phyloP scores from a whole-genome alignment of 2,888 invertebrate genomes.

The Caenorhabditis sulstoni region DNA sequence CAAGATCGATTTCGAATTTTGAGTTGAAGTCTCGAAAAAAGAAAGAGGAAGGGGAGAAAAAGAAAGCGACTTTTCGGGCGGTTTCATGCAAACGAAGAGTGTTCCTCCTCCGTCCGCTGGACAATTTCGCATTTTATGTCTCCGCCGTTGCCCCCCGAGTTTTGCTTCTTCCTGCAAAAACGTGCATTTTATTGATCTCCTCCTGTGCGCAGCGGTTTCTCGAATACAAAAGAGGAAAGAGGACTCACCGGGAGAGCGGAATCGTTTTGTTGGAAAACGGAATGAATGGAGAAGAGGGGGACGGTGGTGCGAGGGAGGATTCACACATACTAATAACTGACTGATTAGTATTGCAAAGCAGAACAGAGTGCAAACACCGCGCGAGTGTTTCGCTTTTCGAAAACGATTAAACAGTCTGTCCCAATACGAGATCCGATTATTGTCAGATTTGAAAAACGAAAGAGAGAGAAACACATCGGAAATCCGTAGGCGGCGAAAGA shows the following conservation, averaged over 20 bases:
- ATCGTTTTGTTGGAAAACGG: slow-evolving; percentile 8
- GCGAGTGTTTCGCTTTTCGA: slow-evolving; percentile 9
- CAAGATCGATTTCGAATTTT: too few relatives aligned
- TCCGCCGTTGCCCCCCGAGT: too few relatives aligned
- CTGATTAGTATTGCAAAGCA: slow-evolving; percentile 34
- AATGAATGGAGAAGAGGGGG: slow-evolving; percentile 31
- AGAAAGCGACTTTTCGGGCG: too few relatives aligned
- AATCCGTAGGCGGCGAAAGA: slow-evolving; percentile 16
- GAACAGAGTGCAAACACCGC: neutral
- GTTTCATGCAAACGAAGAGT: too few relatives aligned
- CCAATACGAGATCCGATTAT: slow-evolving; percentile 31
- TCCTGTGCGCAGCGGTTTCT: too few relatives aligned
- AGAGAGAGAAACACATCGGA: neutral
- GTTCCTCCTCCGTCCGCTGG: too few relatives aligned
- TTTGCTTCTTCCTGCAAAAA: too few relatives aligned
- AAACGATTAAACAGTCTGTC: slow-evolving; percentile 44
- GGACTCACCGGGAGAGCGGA: neutral
- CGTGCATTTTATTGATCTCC: too few relatives aligned
- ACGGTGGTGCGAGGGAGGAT: neutral
- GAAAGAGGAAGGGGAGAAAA: too few relatives aligned
- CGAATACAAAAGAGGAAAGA: neutral
- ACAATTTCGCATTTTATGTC: too few relatives aligned
- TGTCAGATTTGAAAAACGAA: slow-evolving; percentile 20
- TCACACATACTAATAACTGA: slow-evolving; percentile 30
- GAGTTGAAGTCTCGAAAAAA: too few relatives aligned